Percentiles rank a stretch among this genome's conserved stretches.
Evolutionary conservation across 1,140 invertebrate species (phyloP).

Genomic region (Bombus cullumanus): DNA sequence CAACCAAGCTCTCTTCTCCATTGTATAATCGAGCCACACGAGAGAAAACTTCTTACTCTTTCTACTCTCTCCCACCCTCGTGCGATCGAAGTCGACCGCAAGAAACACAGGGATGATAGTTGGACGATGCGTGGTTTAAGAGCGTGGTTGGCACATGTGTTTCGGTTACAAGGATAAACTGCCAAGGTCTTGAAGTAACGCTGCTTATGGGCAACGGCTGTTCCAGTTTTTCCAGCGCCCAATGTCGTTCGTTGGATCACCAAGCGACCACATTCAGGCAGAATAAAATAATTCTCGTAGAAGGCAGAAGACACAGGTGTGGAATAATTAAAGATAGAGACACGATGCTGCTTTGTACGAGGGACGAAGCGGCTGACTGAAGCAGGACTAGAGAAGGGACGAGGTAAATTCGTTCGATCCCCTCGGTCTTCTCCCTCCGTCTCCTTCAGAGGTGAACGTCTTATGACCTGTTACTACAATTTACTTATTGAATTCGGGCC

Average conservation of each 20-base stretch:
- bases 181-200: not conserved
- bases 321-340: not conserved
- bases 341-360: not conserved
- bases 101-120: not conserved
- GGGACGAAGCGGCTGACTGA: not conserved
- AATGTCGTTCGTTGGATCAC: not conserved
- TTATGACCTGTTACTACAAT: not conserved
- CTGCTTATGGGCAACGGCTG: slow-evolving; percentile 6
- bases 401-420: slow-evolving; percentile 17
- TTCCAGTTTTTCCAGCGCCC: slow-evolving; percentile 12
- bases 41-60: not conserved
- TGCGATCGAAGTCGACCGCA: too few species aligned
- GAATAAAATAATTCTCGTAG: not conserved
- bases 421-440: slow-evolving; percentile 9
- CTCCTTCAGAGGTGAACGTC: slow-evolving; percentile 16
- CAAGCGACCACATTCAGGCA: not conserved
- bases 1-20: not conserved
- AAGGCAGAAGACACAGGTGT: not conserved
- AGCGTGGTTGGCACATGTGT: not conserved
- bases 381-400: not conserved
- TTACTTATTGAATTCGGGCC: slow-evolving; percentile 41
- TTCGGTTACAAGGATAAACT: slow-evolving; percentile 12
- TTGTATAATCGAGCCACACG: not conserved
- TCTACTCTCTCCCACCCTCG: not conserved
- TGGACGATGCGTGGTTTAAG: not conserved